These are phyloP conservation scores for Drosophila differens DNA, from an alignment of 2,888 invertebrate genomes.

Conservation along the genomic window DNA sequence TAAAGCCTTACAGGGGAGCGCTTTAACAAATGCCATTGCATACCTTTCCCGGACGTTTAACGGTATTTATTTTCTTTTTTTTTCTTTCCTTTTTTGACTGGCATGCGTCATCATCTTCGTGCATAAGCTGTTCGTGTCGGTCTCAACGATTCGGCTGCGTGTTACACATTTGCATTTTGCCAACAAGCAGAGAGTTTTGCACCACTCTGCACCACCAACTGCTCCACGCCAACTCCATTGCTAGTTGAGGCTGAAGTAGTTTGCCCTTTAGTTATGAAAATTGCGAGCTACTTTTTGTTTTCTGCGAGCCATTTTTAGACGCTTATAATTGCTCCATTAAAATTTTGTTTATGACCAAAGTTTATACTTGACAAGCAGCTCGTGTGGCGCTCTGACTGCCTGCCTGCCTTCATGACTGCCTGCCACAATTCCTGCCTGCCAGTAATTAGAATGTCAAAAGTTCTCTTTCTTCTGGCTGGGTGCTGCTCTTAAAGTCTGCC, in stretches of 20 bases:
- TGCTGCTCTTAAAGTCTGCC: constrained; percentile 40
- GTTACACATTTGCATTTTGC: constrained; percentile 77
- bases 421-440: constrained; percentile 18
- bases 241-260: constrained; percentile 64
- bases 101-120: constrained; percentile 70
- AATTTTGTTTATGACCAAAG: constrained; percentile 76
- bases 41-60: constrained; percentile 45
- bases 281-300: constrained; percentile 41
- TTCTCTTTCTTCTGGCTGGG: constrained; percentile 12
- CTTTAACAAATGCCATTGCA: constrained; percentile 49
- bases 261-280: constrained; percentile 67
- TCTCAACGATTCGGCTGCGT: constrained; percentile 49
- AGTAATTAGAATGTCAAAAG: constrained; percentile 74
- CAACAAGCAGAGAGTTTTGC: constrained; percentile 1
- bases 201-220: background rate
- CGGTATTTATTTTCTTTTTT: constrained; percentile 27
- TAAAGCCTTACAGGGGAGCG: constrained; percentile 1
- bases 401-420: constrained; percentile 5
- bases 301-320: constrained; percentile 65
- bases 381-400: constrained; percentile 34
- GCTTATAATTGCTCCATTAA: constrained; percentile 80
- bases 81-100: constrained; percentile 33
- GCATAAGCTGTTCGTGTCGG: constrained; percentile 49
- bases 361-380: constrained; percentile 69
- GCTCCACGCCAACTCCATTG: background rate